Percentiles rank a stretch among this genome's conserved stretches.
These are phyloP conservation scores for Crax fasciolata DNA, from an alignment of 2,797 vertebrate genomes.

Conservation along the genomic window DNA sequence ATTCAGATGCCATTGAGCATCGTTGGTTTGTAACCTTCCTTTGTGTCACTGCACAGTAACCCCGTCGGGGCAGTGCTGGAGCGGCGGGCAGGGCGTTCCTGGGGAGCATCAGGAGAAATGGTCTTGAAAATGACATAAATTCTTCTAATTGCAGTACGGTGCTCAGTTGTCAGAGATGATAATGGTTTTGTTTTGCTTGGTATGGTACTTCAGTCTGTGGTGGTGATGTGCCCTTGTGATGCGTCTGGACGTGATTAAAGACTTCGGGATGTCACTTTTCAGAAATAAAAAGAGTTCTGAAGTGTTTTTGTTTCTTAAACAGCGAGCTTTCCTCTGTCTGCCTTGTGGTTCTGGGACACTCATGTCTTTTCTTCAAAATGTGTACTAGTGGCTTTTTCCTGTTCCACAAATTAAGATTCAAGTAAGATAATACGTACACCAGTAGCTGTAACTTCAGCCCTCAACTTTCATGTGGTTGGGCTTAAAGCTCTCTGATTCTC, in stretches of 20 bases:
- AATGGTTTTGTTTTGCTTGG: not conserved
- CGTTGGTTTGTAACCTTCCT: not conserved
- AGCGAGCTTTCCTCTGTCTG: not conserved
- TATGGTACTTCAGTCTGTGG: not conserved
- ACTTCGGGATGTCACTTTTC: not conserved
- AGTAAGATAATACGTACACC: fast-evolving
- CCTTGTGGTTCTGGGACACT: not conserved
- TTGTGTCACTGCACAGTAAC: not conserved
- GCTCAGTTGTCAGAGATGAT: not conserved
- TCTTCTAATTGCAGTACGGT: not conserved
- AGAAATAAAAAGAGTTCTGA: not conserved
- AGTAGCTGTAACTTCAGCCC: not conserved
- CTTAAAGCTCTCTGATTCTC: not conserved
- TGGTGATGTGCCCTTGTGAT: not conserved
- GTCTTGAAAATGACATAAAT: not conserved
- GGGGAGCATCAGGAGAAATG: not conserved
- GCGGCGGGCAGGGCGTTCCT: not conserved
- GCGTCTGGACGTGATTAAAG: not conserved
- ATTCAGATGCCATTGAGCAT: not conserved
- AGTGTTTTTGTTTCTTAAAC: not conserved
- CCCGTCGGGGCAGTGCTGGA: not conserved
- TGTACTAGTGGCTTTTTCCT: not conserved
- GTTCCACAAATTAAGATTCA: not conserved
- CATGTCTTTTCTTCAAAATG: not conserved
- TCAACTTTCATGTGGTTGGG: not conserved